phyloP scores from a whole-genome alignment of 2,888 invertebrate genomes.

The Alloplasta piceator region DNA sequence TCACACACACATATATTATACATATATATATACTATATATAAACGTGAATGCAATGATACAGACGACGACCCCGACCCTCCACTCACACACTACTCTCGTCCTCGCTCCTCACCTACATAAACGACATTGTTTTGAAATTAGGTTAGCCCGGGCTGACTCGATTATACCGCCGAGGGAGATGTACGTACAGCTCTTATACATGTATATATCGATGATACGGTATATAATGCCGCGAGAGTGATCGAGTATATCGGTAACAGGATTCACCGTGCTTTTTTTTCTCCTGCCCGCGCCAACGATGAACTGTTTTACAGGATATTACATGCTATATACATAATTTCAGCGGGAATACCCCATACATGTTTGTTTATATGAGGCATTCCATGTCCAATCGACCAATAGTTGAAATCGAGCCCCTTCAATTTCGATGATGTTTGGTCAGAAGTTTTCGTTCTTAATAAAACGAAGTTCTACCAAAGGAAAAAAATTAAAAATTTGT shows the following conservation, averaged over 20 bases:
- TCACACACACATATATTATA: constrained; percentile 15
- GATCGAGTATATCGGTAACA: constrained; percentile 71
- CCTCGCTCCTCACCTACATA: constrained; percentile 61
- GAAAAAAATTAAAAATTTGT: too few species aligned
- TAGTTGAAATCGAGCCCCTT: too few species aligned
- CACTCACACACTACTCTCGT: constrained; percentile 22
- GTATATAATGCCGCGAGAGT: constrained; percentile 38
- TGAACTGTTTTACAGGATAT: not conserved
- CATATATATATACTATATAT: not conserved
- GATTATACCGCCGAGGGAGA: constrained; percentile 62
- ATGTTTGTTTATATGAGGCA: not conserved
- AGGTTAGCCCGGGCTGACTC: constrained; percentile 74
- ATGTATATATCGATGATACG: constrained; percentile 6
- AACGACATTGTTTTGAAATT: constrained; percentile 79
- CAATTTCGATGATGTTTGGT: too few species aligned
- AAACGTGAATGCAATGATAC: not conserved
- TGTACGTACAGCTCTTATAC: not conserved
- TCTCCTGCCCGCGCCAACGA: constrained; percentile 22
- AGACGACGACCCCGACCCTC: constrained; percentile 29
- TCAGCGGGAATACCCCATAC: not conserved
- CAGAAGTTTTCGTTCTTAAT: too few species aligned
- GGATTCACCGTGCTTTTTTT: constrained; percentile 66
- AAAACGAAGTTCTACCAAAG: too few species aligned
- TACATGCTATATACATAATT: not conserved
- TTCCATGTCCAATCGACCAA: too few species aligned